Percentiles rank a stretch among this genome's conserved stretches.
Evolutionary conservation across 2,113 vertebrate species (phyloP).

Genomic region (Serilophus lunatus): DNA sequence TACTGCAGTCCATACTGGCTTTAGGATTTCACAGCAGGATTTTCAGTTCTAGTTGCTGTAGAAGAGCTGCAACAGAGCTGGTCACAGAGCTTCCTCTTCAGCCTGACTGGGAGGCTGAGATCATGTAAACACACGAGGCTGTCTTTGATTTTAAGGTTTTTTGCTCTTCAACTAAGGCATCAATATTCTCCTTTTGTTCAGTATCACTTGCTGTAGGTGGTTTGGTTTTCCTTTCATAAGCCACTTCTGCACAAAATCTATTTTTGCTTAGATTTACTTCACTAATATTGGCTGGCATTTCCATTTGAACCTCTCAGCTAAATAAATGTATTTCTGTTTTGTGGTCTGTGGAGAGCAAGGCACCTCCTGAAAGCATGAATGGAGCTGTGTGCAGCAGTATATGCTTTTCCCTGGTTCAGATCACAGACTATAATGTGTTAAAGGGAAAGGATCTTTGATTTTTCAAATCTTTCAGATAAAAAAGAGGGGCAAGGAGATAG

Average conservation of each 20-base stretch:
- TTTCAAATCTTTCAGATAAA: neutral
- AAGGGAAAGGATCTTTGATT: neutral
- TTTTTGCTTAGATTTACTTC: constrained; percentile 44
- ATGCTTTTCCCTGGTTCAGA: neutral
- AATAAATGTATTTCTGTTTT: constrained; percentile 23
- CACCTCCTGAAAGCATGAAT: neutral
- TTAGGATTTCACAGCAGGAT: neutral
- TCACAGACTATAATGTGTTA: neutral
- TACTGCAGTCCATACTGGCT: neutral
- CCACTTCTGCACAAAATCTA: neutral
- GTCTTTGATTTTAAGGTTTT: neutral
- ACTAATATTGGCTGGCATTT: constrained; percentile 29
- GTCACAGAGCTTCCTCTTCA: neutral
- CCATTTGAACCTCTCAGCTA: constrained; percentile 14
- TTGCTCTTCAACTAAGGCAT: neutral
- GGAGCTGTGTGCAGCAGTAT: neutral
- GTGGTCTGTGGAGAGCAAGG: neutral
- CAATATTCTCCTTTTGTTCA: neutral
- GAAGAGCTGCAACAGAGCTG: neutral
- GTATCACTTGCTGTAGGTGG: neutral
- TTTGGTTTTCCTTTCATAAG: neutral
- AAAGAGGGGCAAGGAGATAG: neutral
- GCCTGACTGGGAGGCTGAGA: neutral
- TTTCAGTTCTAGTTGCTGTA: neutral
- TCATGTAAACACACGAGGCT: neutral